phyloP scores from a whole-genome alignment of 2,888 invertebrate genomes.

The Hermaeophaga mercurialis region DNA sequence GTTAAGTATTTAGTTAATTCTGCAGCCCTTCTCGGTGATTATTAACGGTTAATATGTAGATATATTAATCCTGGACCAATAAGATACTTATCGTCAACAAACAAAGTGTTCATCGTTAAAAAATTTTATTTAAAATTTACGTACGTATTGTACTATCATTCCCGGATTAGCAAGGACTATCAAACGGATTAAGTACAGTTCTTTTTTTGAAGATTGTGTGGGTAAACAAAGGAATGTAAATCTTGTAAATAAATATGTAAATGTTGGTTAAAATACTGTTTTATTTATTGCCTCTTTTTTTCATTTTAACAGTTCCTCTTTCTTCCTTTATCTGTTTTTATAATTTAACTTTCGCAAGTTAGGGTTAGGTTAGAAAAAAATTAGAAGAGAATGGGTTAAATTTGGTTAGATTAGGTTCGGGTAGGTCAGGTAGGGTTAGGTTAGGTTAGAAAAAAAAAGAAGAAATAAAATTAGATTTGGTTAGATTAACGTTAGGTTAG shows the following conservation, averaged over 20 bases:
- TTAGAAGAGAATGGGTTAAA: too few relatives aligned
- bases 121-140: constrained; percentile 19
- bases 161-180: constrained; percentile 23
- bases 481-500: too few relatives aligned
- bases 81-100: constrained; percentile 28
- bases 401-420: too few relatives aligned
- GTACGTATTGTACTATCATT: constrained; percentile 32
- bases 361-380: too few relatives aligned
- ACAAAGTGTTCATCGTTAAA: constrained; percentile 33
- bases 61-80: constrained; percentile 33
- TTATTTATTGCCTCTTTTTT: not conserved
- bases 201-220: too few relatives aligned
- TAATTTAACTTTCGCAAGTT: too few relatives aligned
- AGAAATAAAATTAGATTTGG: too few relatives aligned
- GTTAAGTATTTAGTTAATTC: constrained; percentile 19
- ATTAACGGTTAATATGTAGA: constrained; percentile 20
- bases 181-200: constrained; percentile 13
- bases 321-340: too few relatives aligned
- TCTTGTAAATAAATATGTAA: constrained; percentile 36
- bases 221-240: constrained; percentile 34
- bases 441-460: too few relatives aligned
- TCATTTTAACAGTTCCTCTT: too few relatives aligned
- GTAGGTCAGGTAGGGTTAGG: too few relatives aligned
- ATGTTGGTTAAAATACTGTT: constrained; percentile 1
- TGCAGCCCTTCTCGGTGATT: constrained; percentile 14